Conservation (phyloP, 2,888 invertebrate genomes). For the Epirrita christyi region DNA sequence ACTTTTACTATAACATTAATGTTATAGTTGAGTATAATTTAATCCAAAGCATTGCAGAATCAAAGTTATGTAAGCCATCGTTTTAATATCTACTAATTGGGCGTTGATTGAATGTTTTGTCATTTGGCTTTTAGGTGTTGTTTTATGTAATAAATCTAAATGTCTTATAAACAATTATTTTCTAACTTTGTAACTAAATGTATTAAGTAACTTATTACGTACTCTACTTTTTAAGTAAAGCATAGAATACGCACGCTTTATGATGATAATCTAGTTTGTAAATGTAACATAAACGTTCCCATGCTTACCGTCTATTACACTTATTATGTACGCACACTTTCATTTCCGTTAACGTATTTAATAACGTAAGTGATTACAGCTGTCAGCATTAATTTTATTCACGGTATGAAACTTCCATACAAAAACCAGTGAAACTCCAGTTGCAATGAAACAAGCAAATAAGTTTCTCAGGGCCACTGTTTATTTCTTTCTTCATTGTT, state of each 20-base stretch:
- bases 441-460: constrained; percentile 56
- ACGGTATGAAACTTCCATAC: constrained; percentile 49
- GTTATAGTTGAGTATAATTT: constrained; percentile 32
- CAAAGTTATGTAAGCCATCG: constrained; percentile 27
- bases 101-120: constrained; percentile 30
- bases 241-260: not conserved
- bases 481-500: constrained; percentile 51
- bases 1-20: constrained; percentile 34
- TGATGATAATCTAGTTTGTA: not conserved
- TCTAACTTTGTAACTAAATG: not conserved
- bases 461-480: constrained; percentile 62
- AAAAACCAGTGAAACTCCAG: constrained; percentile 63
- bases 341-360: constrained; percentile 39
- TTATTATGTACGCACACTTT: constrained; percentile 36
- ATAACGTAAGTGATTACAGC: constrained; percentile 35
- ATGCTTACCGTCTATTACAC: constrained; percentile 31
- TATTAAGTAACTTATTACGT: not conserved
- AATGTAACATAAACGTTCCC: constrained; percentile 24
- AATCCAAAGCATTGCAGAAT: constrained; percentile 36
- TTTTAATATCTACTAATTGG: constrained; percentile 30
- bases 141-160: no score
- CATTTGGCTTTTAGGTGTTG: constrained; percentile 1
- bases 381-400: constrained; percentile 49
- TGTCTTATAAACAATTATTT: no score
- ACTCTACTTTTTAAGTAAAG: not conserved